Conservation (phyloP, 2,888 invertebrate species). For the Pollenia labialis region DNA sequence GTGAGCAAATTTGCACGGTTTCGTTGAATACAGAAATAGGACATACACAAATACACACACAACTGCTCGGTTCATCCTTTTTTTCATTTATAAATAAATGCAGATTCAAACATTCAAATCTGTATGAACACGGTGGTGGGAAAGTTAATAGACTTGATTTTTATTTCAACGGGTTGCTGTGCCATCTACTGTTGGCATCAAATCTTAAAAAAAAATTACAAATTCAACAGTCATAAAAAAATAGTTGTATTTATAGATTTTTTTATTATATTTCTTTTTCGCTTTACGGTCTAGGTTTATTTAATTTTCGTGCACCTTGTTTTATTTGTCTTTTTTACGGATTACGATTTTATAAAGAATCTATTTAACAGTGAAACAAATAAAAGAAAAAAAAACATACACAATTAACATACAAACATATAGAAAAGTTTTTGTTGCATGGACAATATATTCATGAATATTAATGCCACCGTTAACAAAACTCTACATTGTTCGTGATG, state of each 20-base stretch:
- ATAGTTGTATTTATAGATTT: background rate
- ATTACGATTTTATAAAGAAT: conserved; percentile 46
- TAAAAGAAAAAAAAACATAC: background rate
- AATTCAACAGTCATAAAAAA: background rate
- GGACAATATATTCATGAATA: conserved; percentile 27
- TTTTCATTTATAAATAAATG: conserved; percentile 19
- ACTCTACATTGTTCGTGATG: background rate
- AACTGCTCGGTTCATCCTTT: background rate
- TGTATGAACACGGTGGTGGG: conserved; percentile 1
- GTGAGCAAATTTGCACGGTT: conserved; percentile 10
- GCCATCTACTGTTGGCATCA: background rate
- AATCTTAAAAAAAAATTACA: background rate
- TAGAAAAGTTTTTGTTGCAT: conserved; percentile 11
- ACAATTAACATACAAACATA: background rate
- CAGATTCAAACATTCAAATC: conserved; percentile 35
- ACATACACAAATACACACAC: background rate
- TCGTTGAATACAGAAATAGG: background rate
- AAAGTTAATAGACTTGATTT: conserved; percentile 41
- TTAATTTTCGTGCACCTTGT: conserved; percentile 32
- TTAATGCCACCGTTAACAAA: conserved; percentile 37
- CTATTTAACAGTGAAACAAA: conserved; percentile 44
- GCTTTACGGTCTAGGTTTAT: background rate
- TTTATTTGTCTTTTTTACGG: conserved; percentile 33
- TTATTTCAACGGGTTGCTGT: conserved; percentile 27
- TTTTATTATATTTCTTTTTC: background rate